Evolutionary conservation across 1,140 invertebrate genomes (phyloP).

Genomic region (Nomia melanderi): DNA sequence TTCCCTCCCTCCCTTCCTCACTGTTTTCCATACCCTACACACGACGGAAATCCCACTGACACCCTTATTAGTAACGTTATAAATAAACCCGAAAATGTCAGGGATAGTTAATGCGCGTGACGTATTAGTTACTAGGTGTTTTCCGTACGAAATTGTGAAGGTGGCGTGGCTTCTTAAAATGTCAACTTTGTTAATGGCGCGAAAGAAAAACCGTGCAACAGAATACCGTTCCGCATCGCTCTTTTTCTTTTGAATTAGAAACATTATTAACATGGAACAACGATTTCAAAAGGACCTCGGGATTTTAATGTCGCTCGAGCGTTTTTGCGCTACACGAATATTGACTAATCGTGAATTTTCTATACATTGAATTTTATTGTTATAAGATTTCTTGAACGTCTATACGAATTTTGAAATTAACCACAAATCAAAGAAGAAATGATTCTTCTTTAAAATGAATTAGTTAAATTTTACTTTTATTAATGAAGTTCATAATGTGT

Average conservation of each 20-base stretch:
- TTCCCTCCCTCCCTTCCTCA: too few species aligned
- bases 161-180: background rate
- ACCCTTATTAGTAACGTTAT: background rate
- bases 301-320: too few species aligned
- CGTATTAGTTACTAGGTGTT: background rate
- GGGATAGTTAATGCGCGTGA: constrained; percentile 8
- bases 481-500: background rate
- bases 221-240: background rate
- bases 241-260: background rate
- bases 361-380: background rate
- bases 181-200: background rate
- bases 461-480: background rate
- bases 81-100: constrained; percentile 25
- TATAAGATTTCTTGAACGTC: background rate
- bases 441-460: background rate
- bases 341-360: background rate
- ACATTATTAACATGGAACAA: background rate
- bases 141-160: background rate
- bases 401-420: background rate
- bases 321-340: too few species aligned
- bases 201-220: background rate
- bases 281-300: background rate
- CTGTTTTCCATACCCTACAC: background rate
- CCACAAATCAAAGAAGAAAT: background rate
- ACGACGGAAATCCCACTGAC: background rate